A percentile compares a stretch with the other conserved stretches of the same genome.
Evolutionary conservation across 2,888 invertebrate species (phyloP).

Genomic region (Caenorhabditis sp.): DNA sequence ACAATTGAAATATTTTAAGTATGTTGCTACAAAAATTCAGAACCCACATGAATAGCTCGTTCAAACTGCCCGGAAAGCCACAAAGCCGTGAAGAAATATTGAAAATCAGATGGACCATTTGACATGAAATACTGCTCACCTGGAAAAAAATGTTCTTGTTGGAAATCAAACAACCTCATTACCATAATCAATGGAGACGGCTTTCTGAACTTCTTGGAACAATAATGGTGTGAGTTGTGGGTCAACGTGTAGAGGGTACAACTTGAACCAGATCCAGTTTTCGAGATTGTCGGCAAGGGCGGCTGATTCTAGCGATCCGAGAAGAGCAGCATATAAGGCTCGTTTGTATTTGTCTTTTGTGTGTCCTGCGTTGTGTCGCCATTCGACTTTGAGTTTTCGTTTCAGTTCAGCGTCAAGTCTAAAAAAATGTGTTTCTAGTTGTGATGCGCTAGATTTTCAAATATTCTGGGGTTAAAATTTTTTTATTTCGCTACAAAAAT

Average conservation of each 20-base stretch:
- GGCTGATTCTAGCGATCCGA: constrained; percentile 49
- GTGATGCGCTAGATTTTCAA: no score
- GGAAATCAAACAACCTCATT: background rate
- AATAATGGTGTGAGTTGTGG: constrained; percentile 49
- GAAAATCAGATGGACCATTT: constrained; percentile 53
- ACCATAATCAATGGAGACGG: constrained; percentile 65
- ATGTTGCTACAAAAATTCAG: background rate
- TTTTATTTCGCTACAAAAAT: no score
- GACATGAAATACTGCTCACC: constrained; percentile 68
- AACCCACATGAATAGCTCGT: constrained; percentile 58
- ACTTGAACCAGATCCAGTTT: constrained; percentile 68
- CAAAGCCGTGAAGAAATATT: constrained; percentile 64
- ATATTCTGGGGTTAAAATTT: no score
- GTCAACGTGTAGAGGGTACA: constrained; percentile 59
- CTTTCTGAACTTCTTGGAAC: constrained; percentile 63
- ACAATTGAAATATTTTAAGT: background rate
- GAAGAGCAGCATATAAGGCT: constrained; percentile 60
- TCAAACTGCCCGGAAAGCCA: constrained; percentile 67
- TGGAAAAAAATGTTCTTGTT: no score
- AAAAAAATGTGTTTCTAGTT: no score
- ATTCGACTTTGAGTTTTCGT: constrained; percentile 63
- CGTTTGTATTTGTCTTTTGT: constrained; percentile 61
- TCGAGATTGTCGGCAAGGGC: constrained; percentile 59
- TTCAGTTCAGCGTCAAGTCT: constrained; percentile 57
- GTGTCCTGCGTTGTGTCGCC: constrained; percentile 59